Conservation (phyloP, 2,113 vertebrate genomes). For the Nesogale talazaci region DNA sequence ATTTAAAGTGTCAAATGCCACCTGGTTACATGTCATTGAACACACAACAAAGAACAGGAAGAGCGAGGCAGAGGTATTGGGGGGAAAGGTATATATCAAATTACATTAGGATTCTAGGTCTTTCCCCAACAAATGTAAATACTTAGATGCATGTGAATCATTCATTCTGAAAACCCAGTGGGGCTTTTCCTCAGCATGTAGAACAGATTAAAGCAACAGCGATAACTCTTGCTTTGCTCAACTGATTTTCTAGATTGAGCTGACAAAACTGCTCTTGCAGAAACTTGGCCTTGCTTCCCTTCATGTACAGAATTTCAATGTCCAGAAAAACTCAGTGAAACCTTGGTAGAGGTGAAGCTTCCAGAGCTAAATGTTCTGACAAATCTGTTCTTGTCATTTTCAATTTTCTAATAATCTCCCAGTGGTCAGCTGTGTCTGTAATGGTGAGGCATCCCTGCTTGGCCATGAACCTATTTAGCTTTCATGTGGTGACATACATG, state of each 20-base stretch:
- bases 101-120: slow-evolving; percentile 83
- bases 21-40: slow-evolving; percentile 87
- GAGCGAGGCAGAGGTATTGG: slow-evolving; percentile 78
- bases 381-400: background rate
- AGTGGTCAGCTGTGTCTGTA: background rate
- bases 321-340: background rate
- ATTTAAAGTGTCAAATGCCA: slow-evolving; percentile 86
- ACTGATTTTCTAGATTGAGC: slow-evolving; percentile 42
- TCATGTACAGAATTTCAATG: slow-evolving; percentile 32
- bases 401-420: background rate
- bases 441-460: background rate
- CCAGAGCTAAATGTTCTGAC: background rate
- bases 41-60: slow-evolving; percentile 85
- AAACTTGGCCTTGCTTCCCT: slow-evolving; percentile 55
- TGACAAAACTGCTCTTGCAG: slow-evolving; percentile 63
- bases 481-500: background rate
- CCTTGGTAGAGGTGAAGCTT: background rate
- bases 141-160: slow-evolving; percentile 72
- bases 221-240: slow-evolving; percentile 55
- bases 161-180: slow-evolving; percentile 79
- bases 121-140: slow-evolving; percentile 85
- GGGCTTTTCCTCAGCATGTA: slow-evolving; percentile 65
- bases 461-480: background rate
- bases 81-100: slow-evolving; percentile 81
- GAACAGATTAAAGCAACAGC: slow-evolving; percentile 73